phyloP scores from a whole-genome alignment of 1,140 invertebrate genomes.

The Mesaphorura yosii region DNA sequence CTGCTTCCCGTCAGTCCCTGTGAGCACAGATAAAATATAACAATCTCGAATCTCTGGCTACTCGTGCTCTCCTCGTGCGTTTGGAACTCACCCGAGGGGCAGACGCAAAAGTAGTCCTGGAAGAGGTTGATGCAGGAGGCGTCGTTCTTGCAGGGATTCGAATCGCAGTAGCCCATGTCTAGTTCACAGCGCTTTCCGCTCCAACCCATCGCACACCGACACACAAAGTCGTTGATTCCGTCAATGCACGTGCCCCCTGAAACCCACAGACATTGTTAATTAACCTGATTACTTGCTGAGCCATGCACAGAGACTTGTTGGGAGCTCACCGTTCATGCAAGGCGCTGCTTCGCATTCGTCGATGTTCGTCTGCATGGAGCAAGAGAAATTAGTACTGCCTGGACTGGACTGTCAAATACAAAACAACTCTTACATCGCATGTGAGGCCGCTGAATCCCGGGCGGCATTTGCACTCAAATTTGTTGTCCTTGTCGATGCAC shows the following conservation, averaged over 20 bases:
- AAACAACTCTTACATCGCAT: conserved; percentile 29
- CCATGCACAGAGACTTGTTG: no score
- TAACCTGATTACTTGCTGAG: no score
- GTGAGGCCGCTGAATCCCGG: conserved; percentile 73
- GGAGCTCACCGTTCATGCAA: conserved; percentile 76
- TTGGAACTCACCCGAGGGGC: no score
- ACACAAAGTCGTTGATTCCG: conserved; percentile 70
- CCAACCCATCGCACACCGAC: conserved; percentile 76
- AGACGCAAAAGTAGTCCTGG: conserved; percentile 94
- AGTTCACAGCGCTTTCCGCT: conserved; percentile 72
- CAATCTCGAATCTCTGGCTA: conserved; percentile 44
- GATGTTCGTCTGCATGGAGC: conserved; percentile 49
- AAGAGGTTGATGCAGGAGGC: conserved; percentile 85
- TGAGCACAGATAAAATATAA: conserved; percentile 41
- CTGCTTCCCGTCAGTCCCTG: conserved; percentile 40
- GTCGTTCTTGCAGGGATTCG: conserved; percentile 79
- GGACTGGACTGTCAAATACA: conserved; percentile 83
- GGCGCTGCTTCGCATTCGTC: conserved; percentile 80
- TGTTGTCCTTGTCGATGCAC: conserved; percentile 79
- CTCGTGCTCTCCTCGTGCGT: conserved; percentile 94
- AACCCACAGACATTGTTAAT: no score
- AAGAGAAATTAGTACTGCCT: conserved; percentile 69
- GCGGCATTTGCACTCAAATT: conserved; percentile 76
- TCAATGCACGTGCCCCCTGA: conserved; percentile 81
- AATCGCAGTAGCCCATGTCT: conserved; percentile 74